Base-by-base conservation (phyloP, 2,888 invertebrate species). In the Mesopsocus fuscifrons region DNA sequence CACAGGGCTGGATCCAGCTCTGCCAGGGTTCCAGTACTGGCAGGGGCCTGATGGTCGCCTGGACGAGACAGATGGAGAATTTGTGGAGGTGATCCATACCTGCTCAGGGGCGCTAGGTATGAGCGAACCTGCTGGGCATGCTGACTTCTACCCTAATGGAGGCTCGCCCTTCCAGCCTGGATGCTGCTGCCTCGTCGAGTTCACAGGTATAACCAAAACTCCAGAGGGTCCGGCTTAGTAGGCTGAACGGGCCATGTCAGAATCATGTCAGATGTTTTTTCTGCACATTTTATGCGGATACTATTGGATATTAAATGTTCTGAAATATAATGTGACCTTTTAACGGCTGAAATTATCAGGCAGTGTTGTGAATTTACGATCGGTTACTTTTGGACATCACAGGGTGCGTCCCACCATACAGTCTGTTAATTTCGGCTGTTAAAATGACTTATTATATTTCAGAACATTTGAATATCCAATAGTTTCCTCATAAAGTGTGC, bases 61-160 rank as follows among this genome's bases (percentile, higher is more conserved):
- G 38, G 77, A 77, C 49, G 59, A 60, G 22, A 66, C 62, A 2
- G 80, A 82, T 55, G 81, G 80, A 0, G 59, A 65, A 17, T 82
- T 79, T 52, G 82, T 64, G 2, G 81, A 82, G 54, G 68, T 80
- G 1, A 74, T 82, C 41, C 82, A 83, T 53, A 77, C 77, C 1
- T 73, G 74, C 50, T 72, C 69, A 1, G 80, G 79, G 0, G 61
- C 71, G 34, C 62, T 72, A 26, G 80, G 80, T 0, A 69, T 73
- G 49, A 52, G 54, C n/a, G 51, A 55, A 21, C 66, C 77, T 3
- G 64, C 76, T 15, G 82, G 82, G 1, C 71, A 78, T 53, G 74
- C 62, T 0, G 82, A 82, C 57, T 81, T 79, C 54, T 82, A 76
- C 59, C 81, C 81, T 1, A 81, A 82, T 55, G 69, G 71, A 11